These are phyloP conservation scores for Acinonyx jubatus DNA, from an alignment of 2,113 vertebrate genomes.

Conservation along the genomic window DNA sequence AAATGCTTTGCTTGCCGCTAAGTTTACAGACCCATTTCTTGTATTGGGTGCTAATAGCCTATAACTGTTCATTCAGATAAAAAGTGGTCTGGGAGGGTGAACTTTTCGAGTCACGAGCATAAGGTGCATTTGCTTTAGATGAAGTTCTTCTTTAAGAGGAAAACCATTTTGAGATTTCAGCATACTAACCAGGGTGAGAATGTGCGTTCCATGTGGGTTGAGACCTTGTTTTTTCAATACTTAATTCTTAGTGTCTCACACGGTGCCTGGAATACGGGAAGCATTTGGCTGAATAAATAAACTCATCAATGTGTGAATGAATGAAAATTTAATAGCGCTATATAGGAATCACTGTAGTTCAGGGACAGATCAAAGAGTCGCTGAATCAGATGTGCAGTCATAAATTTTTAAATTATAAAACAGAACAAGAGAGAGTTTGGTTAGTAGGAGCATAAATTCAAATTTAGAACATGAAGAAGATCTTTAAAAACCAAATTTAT, in stretches of 20 bases:
- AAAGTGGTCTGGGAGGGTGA: background rate
- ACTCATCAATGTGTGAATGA: background rate
- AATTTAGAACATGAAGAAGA: constrained; percentile 14
- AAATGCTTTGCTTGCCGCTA: background rate
- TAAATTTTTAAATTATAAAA: background rate
- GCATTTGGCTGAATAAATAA: background rate
- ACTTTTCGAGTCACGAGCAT: background rate
- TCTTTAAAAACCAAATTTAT: background rate
- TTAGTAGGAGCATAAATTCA: background rate
- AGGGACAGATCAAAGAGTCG: background rate
- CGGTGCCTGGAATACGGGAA: background rate
- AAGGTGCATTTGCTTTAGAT: background rate
- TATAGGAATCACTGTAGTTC: background rate
- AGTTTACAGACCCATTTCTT: background rate
- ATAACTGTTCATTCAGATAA: background rate
- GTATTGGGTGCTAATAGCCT: background rate
- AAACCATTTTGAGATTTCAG: background rate
- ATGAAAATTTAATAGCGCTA: background rate
- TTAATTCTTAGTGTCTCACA: background rate
- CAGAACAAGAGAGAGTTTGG: background rate
- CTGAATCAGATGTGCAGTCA: background rate
- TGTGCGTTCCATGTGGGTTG: background rate
- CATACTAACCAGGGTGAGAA: background rate
- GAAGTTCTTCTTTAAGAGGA: background rate
- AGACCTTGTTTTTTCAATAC: background rate